Evolutionary conservation across 2,888 invertebrate genomes (phyloP).

Genomic region (Philopedon plagiatum): DNA sequence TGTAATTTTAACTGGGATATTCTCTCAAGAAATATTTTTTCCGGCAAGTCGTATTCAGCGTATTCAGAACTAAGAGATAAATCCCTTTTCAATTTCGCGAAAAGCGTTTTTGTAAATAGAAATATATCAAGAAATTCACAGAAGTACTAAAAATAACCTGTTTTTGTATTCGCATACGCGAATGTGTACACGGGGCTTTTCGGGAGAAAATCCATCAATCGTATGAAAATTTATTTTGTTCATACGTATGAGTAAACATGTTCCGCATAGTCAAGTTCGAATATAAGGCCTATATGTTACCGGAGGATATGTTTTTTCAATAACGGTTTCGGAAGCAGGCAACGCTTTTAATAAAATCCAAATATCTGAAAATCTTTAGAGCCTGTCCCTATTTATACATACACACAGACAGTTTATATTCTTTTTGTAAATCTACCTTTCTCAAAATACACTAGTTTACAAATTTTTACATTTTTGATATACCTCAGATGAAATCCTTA

Average conservation of each 20-base stretch:
- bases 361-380: too few relatives aligned
- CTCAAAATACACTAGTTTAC: too few relatives aligned
- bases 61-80: background rate
- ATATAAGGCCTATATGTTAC: background rate
- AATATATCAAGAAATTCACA: background rate
- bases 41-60: background rate
- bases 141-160: conserved; percentile 4
- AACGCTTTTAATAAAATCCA: too few relatives aligned
- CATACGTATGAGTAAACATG: conserved; percentile 15
- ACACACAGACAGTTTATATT: too few relatives aligned
- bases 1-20: background rate
- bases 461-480: too few relatives aligned
- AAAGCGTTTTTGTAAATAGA: conserved; percentile 8
- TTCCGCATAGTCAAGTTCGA: conserved; percentile 2
- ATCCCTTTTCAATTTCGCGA: conserved; percentile 9
- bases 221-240: conserved; percentile 17
- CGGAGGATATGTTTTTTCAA: background rate
- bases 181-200: conserved; percentile 2
- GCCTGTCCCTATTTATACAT: too few relatives aligned
- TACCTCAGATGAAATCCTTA: too few relatives aligned
- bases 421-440: too few relatives aligned
- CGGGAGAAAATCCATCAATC: conserved; percentile 9
- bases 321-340: too few relatives aligned
- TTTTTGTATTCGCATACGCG: conserved; percentile 9
- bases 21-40: background rate